A percentile compares a stretch with the other conserved stretches of the same genome.
phyloP scores from a whole-genome alignment of 1,140 invertebrate species.

The Drosophila ironensis region DNA sequence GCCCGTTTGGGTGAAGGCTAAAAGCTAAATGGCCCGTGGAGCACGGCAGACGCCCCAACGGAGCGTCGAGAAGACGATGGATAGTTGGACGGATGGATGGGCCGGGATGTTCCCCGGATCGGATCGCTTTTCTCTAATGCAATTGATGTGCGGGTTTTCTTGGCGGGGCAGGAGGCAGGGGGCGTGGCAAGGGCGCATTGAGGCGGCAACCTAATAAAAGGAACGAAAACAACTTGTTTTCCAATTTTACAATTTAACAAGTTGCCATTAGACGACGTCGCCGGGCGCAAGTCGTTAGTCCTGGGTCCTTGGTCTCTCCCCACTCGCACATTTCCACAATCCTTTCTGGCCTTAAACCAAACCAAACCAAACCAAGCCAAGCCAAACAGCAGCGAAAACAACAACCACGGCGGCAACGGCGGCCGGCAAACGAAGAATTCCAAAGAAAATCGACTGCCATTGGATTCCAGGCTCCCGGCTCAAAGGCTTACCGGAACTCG shows the following conservation, averaged over 20 bases:
- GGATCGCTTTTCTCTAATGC: constrained; percentile 39
- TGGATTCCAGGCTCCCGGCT: constrained; percentile 62
- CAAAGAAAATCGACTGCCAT: constrained; percentile 78
- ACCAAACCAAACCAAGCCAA: constrained; percentile 5
- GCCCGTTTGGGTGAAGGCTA: constrained; percentile 23
- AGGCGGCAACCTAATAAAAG: constrained; percentile 80
- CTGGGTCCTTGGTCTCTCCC: constrained; percentile 13
- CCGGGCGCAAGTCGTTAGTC: constrained; percentile 58
- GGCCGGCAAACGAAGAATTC: too few species aligned
- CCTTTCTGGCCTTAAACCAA: constrained; percentile 50
- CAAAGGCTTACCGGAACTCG: constrained; percentile 50
- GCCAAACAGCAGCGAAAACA: constrained; percentile 36
- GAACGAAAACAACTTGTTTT: constrained; percentile 81
- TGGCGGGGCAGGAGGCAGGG: background rate
- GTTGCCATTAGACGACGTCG: constrained; percentile 71
- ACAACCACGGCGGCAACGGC: constrained; percentile 27
- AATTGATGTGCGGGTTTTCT: constrained; percentile 43
- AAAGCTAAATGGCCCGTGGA: constrained; percentile 69
- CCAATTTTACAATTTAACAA: constrained; percentile 82
- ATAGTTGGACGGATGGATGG: constrained; percentile 25
- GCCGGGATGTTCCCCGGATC: background rate
- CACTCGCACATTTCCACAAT: constrained; percentile 50
- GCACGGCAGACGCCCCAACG: constrained; percentile 30
- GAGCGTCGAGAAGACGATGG: constrained; percentile 30
- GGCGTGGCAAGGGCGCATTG: constrained; percentile 46